Percentiles rank a stretch among this genome's conserved stretches.
Conservation (phyloP, 2,113 vertebrate genomes). For the Anser brachyrhynchus region DNA sequence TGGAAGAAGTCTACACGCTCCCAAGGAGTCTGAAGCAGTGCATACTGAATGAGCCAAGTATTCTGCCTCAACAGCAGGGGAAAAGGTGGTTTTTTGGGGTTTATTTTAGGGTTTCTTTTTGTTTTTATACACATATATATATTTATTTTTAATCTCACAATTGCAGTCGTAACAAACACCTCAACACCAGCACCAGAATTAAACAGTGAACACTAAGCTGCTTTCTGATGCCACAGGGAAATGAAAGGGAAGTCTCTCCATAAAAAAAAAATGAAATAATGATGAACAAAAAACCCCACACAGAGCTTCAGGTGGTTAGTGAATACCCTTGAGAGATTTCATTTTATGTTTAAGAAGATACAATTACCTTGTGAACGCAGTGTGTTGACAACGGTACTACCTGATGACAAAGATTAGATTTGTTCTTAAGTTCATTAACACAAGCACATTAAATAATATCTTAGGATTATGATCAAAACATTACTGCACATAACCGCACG, state of each 20-base stretch:
- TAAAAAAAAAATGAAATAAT: not conserved
- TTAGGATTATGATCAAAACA: constrained; percentile 66
- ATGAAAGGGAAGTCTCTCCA: constrained; percentile 18
- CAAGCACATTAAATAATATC: constrained; percentile 70
- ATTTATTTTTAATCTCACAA: not conserved
- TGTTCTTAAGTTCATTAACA: constrained; percentile 77
- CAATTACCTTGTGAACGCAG: constrained; percentile 77
- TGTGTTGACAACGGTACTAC: constrained; percentile 79
- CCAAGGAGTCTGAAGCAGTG: constrained; percentile 14
- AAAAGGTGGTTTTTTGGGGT: not conserved
- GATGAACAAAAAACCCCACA: constrained; percentile 29
- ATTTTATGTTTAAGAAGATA: constrained; percentile 75
- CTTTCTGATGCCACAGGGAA: constrained; percentile 22
- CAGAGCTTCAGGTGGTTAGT: constrained; percentile 57
- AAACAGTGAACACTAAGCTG: not conserved
- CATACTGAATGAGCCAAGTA: constrained; percentile 1
- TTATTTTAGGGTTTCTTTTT: no score
- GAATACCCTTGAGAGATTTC: constrained; percentile 69
- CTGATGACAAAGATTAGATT: constrained; percentile 81
- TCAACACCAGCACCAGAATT: constrained; percentile 11
- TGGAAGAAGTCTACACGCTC: constrained; percentile 22
- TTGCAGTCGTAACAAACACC: not conserved
- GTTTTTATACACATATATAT: no score
- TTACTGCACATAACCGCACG: constrained; percentile 49
- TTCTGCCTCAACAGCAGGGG: not conserved